phyloP scores from a whole-genome alignment of 2,113 vertebrate species.

The Naja naja region DNA sequence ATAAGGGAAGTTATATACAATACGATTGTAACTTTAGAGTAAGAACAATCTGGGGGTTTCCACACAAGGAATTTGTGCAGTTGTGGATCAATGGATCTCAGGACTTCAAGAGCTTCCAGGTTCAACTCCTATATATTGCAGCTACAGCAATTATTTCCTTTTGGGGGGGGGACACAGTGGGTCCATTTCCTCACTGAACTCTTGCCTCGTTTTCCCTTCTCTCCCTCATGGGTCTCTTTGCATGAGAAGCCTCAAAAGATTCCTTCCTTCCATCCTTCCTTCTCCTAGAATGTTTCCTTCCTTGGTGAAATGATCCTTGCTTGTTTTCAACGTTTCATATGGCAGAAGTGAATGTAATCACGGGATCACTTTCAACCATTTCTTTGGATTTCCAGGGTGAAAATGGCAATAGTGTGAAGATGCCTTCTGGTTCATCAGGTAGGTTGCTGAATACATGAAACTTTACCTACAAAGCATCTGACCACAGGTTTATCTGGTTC shows the following conservation, averaged over 20 bases:
- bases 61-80: not conserved
- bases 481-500: not conserved
- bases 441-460: not conserved
- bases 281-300: not conserved
- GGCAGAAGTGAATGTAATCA: not conserved
- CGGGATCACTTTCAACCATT: not conserved
- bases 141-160: not conserved
- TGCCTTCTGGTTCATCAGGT: not conserved
- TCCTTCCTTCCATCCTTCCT: not conserved
- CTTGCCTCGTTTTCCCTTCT: not conserved
- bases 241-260: not conserved
- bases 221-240: not conserved
- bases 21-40: not conserved
- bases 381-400: not conserved
- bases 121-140: not conserved
- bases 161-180: not conserved
- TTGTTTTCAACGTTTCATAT: not conserved
- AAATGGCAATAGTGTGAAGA: not conserved
- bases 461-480: not conserved
- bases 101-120: not conserved
- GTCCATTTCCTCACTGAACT: not conserved
- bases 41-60: not conserved
- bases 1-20: not conserved
- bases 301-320: not conserved
- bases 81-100: not conserved